A percentile compares a stretch with the other conserved stretches of the same genome.
These are phyloP conservation scores for Agriopis aurantiaria DNA, from an alignment of 2,888 invertebrate genomes.

Conservation along the genomic window DNA sequence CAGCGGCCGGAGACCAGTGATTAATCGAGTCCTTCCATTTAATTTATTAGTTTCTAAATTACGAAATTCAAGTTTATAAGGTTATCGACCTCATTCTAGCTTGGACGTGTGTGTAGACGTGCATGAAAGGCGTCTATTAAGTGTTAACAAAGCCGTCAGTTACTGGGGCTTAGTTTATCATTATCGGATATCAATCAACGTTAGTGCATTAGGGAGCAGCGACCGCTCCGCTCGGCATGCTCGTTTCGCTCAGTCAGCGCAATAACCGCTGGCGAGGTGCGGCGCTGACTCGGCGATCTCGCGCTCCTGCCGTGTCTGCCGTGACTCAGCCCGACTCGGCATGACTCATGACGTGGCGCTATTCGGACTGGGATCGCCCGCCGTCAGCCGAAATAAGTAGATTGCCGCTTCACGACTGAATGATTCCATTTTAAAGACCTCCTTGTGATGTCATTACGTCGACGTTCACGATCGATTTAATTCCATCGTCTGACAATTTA, in stretches of 20 bases:
- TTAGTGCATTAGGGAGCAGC: constrained; percentile 68
- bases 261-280: constrained; percentile 69
- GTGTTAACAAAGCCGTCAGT: constrained; percentile 39
- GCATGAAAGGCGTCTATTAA: constrained; percentile 41
- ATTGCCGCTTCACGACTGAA: constrained; percentile 78
- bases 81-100: constrained; percentile 35
- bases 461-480: constrained; percentile 48
- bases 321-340: constrained; percentile 73
- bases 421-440: constrained; percentile 72
- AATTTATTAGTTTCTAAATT: constrained; percentile 28
- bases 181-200: constrained; percentile 74
- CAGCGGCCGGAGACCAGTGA: constrained; percentile 45
- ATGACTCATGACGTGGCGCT: constrained; percentile 74
- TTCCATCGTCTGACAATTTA: constrained; percentile 46
- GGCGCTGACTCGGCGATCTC: constrained; percentile 66
- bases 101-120: constrained; percentile 32
- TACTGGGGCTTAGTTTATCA: constrained; percentile 51
- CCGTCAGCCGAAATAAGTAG: constrained; percentile 81
- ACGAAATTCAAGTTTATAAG: constrained; percentile 32
- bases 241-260: constrained; percentile 70
- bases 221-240: constrained; percentile 47
- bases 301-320: constrained; percentile 62
- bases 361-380: constrained; percentile 68
- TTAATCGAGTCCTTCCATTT: constrained; percentile 46
- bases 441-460: constrained; percentile 66